Conservation (phyloP, 2,888 invertebrate species). For the Julus scandinavius region DNA sequence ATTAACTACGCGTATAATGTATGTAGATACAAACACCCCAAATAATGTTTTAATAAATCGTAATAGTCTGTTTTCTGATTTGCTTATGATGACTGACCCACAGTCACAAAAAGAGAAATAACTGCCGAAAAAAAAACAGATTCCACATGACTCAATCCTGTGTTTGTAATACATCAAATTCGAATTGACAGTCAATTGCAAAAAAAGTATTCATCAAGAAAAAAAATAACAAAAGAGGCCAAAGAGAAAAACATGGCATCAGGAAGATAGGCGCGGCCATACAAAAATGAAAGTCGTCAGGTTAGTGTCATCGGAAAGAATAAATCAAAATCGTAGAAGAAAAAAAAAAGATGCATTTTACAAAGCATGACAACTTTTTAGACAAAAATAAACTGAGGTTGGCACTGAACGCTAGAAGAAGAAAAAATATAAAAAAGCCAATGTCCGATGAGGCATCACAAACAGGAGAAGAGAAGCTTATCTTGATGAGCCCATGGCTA, state of each 20-base stretch:
- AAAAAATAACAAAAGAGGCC: conserved; percentile 13
- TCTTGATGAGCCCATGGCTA: conserved; percentile 28
- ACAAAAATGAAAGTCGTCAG: conserved; percentile 13
- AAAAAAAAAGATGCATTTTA: conserved; percentile 13
- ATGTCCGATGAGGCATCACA: conserved; percentile 24
- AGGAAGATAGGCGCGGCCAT: not conserved
- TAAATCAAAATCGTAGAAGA: conserved; percentile 4
- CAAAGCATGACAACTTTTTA: conserved; percentile 40
- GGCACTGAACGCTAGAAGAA: not conserved
- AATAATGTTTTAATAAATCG: no score
- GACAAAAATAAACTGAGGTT: conserved; percentile 22
- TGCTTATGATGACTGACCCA: not conserved
- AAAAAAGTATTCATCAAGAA: not conserved
- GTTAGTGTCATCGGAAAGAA: not conserved
- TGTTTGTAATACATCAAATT: not conserved
- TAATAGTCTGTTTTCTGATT: no score
- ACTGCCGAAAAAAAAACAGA: not conserved
- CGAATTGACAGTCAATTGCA: not conserved
- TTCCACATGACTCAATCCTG: not conserved
- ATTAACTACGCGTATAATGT: no score
- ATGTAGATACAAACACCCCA: no score
- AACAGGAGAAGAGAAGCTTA: conserved; percentile 22
- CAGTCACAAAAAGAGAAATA: not conserved
- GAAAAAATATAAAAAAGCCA: not conserved
- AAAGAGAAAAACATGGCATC: conserved; percentile 7